These are phyloP conservation scores for Ptyas mucosa DNA, from an alignment of 2,113 vertebrate species.

Conservation along the genomic window DNA sequence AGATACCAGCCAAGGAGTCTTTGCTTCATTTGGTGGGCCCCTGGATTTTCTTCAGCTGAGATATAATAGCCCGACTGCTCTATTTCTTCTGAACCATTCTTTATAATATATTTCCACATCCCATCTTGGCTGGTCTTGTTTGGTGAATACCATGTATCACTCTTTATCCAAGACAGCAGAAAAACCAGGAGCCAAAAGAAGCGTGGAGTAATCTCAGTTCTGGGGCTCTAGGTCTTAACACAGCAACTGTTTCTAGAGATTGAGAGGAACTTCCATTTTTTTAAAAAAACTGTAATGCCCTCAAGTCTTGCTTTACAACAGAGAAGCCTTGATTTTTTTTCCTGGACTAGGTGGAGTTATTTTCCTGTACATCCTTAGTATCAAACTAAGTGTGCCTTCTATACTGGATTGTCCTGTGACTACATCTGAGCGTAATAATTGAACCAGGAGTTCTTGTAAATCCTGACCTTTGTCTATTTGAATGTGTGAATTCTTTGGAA, in stretches of 20 bases:
- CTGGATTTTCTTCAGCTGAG: background rate
- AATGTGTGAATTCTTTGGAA: background rate
- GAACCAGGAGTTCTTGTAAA: background rate
- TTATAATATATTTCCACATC: background rate
- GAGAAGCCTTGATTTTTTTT: background rate
- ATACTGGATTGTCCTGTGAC: background rate
- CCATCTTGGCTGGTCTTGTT: too few species aligned
- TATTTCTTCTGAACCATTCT: background rate
- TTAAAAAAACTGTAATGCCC: background rate
- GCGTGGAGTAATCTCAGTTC: background rate
- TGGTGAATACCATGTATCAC: background rate
- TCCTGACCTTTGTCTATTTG: background rate
- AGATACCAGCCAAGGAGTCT: background rate
- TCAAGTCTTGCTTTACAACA: background rate
- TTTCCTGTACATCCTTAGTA: background rate
- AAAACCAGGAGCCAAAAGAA: background rate
- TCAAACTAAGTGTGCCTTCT: background rate
- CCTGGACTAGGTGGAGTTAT: background rate
- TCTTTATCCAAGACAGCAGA: background rate
- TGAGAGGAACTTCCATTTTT: background rate
- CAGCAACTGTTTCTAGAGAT: background rate
- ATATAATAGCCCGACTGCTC: background rate
- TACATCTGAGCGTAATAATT: background rate
- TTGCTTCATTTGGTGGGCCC: background rate
- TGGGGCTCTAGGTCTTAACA: background rate